Evolutionary conservation across 2,888 invertebrate species (phyloP), one percentile per base, ranked within the genome.

Genomic region (Sarcophaga carnaria): DNA sequence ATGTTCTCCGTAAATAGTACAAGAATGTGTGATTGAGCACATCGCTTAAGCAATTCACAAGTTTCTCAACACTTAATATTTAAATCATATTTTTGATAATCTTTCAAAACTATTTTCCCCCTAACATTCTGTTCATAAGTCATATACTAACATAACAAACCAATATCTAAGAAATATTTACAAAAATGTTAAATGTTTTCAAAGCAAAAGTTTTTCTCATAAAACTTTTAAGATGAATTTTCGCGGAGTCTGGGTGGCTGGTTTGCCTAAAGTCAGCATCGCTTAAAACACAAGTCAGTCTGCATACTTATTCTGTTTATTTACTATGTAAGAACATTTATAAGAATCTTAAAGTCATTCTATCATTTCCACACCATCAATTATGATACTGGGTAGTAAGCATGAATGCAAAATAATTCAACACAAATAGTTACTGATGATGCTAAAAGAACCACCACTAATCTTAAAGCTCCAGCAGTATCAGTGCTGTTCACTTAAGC

Each of bases 361-460:
- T 79, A 79, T 79, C 83, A 83, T 83, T 83, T 83, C 79, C 83
- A 79, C 83, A 79, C 70, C 79, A 83, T 83, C 79, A 83, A 75
- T 79, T 79, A 64, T 83, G 79, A 79, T 79, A 10, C 70, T 82
- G 64, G 70, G 20, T 63, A 79, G 54, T 25, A 59, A 62, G 75
- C 60, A 77, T 77, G 71, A 77, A 72, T 59, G 25, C 66, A 79
- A 83, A 64, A 83, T 75, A 75, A 83, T 22, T 75, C 79, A 75
- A 75, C 69, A 79, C 75, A 75, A 79, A 60, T 74, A 74, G 69
- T 59, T 45, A 49, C 70, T 71, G 47, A 45, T 60, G 70, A 71
- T 80, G 60, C 20, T 47, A 47, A 45, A 67, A 10, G 47, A 25
- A 49, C 49, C 14, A 12, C 27, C 47, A 22, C 27, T 49, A 22